Conservation (phyloP, 2,888 invertebrate genomes). For the Caradrina kadenii region DNA sequence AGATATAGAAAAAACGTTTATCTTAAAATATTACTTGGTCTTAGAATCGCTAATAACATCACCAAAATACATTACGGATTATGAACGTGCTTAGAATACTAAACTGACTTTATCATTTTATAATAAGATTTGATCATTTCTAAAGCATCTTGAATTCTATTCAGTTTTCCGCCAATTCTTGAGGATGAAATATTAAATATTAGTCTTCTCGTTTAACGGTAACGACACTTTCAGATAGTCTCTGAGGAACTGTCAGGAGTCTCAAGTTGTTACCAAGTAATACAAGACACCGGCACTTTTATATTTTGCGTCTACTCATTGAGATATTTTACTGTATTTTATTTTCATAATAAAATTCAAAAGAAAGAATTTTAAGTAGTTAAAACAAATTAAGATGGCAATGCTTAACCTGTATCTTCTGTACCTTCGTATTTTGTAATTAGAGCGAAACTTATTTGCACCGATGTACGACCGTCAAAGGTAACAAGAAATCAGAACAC, state of each 20-base stretch:
- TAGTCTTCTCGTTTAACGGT: constrained; percentile 11
- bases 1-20: neutral
- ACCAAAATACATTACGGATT: constrained; percentile 5
- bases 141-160: constrained; percentile 26
- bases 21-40: neutral
- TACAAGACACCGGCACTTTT: neutral
- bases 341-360: too few species aligned
- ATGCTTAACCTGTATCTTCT: neutral
- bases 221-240: neutral
- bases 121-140: constrained; percentile 20
- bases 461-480: too few species aligned
- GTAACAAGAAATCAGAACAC: neutral
- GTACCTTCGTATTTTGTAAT: neutral
- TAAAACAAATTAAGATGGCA: neutral
- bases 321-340: neutral
- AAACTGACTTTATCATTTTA: constrained; percentile 9
- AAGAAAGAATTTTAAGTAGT: too few species aligned
- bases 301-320: neutral
- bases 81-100: neutral
- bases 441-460: too few species aligned
- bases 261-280: neutral
- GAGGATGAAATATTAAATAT: constrained; percentile 24
- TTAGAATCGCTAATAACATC: constrained; percentile 5
- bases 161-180: constrained; percentile 4
- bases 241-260: neutral